Percentiles rank a stretch among this genome's conserved stretches.
Conservation (phyloP, 2,888 invertebrate species). For the Biston stratarius region DNA sequence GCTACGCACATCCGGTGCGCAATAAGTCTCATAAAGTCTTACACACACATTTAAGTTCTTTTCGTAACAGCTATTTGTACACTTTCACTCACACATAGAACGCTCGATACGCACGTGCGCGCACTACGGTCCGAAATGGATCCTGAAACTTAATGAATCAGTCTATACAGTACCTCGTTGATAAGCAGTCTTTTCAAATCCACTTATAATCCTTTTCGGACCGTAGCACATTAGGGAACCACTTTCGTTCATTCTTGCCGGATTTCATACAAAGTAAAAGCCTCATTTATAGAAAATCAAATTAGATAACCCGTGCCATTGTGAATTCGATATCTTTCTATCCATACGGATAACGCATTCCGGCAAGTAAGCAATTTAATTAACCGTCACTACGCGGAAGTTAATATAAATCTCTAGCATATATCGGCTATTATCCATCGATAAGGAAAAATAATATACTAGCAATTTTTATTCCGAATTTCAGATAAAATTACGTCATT, state of each 20-base stretch:
- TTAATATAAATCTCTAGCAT: no score
- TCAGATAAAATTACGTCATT: no score
- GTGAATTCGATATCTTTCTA: neutral
- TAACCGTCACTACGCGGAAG: no score
- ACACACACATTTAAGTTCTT: constrained; percentile 20
- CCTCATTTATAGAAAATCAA: no score
- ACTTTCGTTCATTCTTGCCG: neutral
- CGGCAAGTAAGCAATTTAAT: neutral
- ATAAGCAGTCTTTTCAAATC: constrained; percentile 37
- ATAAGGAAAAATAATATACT: no score
- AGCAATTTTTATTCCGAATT: no score
- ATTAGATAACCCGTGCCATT: neutral
- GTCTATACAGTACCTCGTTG: constrained; percentile 35
- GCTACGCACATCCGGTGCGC: constrained; percentile 20
- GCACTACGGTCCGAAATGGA: constrained; percentile 28
- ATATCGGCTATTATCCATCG: no score
- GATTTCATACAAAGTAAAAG: neutral
- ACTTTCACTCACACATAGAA: constrained; percentile 23
- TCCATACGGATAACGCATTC: neutral
- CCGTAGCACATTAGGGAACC: constrained; percentile 14
- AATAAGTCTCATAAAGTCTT: constrained; percentile 28
- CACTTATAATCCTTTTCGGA: constrained; percentile 20
- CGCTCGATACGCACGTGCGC: constrained; percentile 8
- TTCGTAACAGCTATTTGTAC: constrained; percentile 15
- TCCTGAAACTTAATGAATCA: constrained; percentile 28